These are phyloP conservation scores for Rhinichthys osculus DNA, from an alignment of 2,797 vertebrate species.

Conservation along the genomic window DNA sequence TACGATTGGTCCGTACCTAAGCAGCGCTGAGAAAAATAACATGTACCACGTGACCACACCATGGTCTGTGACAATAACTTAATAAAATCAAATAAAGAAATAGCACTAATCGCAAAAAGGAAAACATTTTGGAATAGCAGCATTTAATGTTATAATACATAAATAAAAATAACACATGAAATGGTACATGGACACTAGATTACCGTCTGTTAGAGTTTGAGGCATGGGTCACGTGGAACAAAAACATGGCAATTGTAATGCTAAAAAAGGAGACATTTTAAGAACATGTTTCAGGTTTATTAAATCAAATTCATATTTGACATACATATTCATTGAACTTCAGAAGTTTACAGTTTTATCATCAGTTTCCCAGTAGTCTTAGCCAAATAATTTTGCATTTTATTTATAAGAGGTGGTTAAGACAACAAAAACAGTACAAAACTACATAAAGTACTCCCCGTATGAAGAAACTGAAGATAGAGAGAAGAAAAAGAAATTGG, in stretches of 20 bases:
- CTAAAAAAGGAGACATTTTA: slow-evolving; percentile 72
- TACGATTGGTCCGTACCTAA: neutral
- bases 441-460: slow-evolving; percentile 73
- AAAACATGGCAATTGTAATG: neutral
- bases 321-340: slow-evolving; percentile 85
- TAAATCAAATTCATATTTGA: slow-evolving; percentile 88
- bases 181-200: too few species aligned
- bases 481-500: slow-evolving; percentile 15
- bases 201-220: too few species aligned
- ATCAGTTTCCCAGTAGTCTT: slow-evolving; percentile 66
- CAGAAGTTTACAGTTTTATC: slow-evolving; percentile 84
- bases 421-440: slow-evolving; percentile 88
- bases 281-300: slow-evolving; percentile 91
- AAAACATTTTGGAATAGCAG: neutral
- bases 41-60: neutral
- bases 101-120: accelerated
- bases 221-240: too few species aligned
- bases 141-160: neutral
- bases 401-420: slow-evolving; percentile 72
- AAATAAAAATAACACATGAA: neutral
- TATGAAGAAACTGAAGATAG: slow-evolving; percentile 30
- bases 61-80: too few species aligned
- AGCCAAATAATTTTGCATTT: slow-evolving; percentile 56
- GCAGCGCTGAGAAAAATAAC: neutral
- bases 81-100: neutral